Percentiles rank a stretch among this genome's conserved stretches.
These are phyloP conservation scores for Drosophila nebulosa DNA, from an alignment of 1,140 invertebrate genomes.

Conservation along the genomic window DNA sequence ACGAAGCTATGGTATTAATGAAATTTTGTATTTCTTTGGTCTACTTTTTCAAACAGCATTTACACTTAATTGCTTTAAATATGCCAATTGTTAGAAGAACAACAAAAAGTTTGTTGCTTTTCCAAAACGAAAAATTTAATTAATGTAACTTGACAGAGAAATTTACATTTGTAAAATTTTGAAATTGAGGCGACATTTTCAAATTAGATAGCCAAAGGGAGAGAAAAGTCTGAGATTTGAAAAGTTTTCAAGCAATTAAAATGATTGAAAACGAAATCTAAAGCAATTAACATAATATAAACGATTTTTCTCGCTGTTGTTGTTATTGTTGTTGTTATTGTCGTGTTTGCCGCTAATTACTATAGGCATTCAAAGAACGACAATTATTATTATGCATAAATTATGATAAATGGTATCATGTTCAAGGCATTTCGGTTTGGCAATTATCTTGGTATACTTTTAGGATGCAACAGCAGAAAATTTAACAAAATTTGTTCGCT, in stretches of 20 bases:
- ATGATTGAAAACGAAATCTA: slow-evolving; percentile 58
- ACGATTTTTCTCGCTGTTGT: not conserved
- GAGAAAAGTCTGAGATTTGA: not conserved
- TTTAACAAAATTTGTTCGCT: not conserved
- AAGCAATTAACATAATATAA: slow-evolving; percentile 47
- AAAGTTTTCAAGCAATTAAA: slow-evolving; percentile 52
- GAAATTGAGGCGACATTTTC: not conserved
- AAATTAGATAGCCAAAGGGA: not conserved
- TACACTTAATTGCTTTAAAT: slow-evolving; percentile 20
- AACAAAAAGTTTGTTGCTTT: not conserved
- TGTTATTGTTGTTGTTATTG: not conserved
- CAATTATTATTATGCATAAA: not conserved
- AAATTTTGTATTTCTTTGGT: slow-evolving; percentile 17
- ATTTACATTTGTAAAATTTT: not conserved
- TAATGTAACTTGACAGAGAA: not conserved
- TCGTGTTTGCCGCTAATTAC: slow-evolving; percentile 23
- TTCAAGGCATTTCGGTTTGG: not conserved
- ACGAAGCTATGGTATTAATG: slow-evolving; percentile 11
- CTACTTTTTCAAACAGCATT: slow-evolving; percentile 14
- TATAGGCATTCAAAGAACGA: slow-evolving; percentile 17
- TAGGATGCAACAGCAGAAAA: not conserved
- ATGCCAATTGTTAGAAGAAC: not conserved
- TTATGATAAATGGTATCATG: not conserved
- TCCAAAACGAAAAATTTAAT: not conserved
- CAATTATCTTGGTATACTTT: not conserved